Percentiles rank a stretch among this genome's conserved stretches.
Conservation (phyloP, 2,888 invertebrate species). For the Halictus ligatus region DNA sequence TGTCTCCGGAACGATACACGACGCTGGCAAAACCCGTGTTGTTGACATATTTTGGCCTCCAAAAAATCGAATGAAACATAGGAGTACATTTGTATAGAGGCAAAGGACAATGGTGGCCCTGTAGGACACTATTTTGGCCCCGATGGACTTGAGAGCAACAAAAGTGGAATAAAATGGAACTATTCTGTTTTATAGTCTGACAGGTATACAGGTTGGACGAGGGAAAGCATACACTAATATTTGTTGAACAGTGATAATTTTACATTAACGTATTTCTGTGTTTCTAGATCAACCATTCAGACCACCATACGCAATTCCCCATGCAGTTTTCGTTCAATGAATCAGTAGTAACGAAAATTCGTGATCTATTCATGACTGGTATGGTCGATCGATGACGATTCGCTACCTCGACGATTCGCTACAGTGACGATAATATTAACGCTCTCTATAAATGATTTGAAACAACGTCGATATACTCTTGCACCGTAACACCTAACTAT, state of each 20-base stretch:
- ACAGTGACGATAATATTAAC: conserved; percentile 21
- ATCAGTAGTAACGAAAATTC: background rate
- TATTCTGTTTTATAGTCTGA: too few species aligned
- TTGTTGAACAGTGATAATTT: background rate
- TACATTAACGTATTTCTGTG: background rate
- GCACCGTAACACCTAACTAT: conserved; percentile 45
- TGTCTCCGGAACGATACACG: too few species aligned
- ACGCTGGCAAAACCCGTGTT: too few species aligned
- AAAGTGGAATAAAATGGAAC: too few species aligned
- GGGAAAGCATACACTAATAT: background rate
- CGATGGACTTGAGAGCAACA: too few species aligned
- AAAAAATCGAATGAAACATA: too few species aligned
- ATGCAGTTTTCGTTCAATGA: background rate
- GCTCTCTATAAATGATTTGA: conserved; percentile 38
- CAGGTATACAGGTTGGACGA: too few species aligned
- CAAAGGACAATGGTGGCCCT: too few species aligned
- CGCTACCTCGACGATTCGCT: conserved; percentile 13
- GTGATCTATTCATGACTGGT: background rate
- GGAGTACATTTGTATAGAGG: too few species aligned
- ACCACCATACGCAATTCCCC: background rate
- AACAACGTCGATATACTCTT: conserved; percentile 47
- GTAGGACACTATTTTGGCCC: too few species aligned
- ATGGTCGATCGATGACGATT: conserved; percentile 1
- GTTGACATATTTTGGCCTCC: too few species aligned
- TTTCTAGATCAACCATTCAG: background rate